Conservation (phyloP, 1,140 invertebrate genomes). For the Lordiphosa clarofinis region DNA sequence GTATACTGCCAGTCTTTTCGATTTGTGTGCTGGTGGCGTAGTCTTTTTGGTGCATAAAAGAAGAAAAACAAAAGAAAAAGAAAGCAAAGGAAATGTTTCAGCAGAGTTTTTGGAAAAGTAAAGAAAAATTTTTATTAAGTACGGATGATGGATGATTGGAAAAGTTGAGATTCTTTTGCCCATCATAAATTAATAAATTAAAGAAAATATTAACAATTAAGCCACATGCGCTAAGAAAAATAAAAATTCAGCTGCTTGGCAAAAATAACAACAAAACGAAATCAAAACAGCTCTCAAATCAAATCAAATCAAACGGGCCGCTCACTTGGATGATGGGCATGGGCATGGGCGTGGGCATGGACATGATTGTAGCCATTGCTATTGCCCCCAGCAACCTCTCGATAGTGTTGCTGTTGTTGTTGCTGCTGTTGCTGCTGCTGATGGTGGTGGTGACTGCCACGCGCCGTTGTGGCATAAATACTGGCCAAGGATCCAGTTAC, state of each 20-base stretch:
- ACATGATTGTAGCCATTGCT: slow-evolving; percentile 63
- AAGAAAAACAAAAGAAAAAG: slow-evolving; percentile 31
- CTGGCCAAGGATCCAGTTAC: slow-evolving; percentile 50
- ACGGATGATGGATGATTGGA: slow-evolving; percentile 38
- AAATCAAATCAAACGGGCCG: slow-evolving; percentile 47
- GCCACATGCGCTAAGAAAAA: slow-evolving; percentile 51
- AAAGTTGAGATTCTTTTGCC: slow-evolving; percentile 38
- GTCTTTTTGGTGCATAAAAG: slow-evolving; percentile 58
- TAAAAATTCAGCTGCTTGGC: slow-evolving; percentile 6
- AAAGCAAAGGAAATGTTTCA: slow-evolving; percentile 27
- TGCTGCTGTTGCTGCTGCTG: slow-evolving; percentile 39
- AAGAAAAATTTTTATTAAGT: slow-evolving; percentile 7
- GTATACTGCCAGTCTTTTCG: slow-evolving; percentile 79
- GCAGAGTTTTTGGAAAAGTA: not conserved
- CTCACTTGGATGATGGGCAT: slow-evolving; percentile 76
- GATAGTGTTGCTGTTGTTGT: slow-evolving; percentile 53
- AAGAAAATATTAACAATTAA: slow-evolving; percentile 19
- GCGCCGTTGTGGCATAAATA: slow-evolving; percentile 66
- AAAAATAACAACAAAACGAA: not conserved
- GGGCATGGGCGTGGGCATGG: slow-evolving; percentile 38
- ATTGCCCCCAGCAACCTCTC: slow-evolving; percentile 55
- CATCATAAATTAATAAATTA: slow-evolving; percentile 24
- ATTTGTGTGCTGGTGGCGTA: slow-evolving; percentile 78
- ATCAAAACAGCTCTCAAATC: slow-evolving; percentile 30
- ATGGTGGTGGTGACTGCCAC: slow-evolving; percentile 29